Evolutionary conservation across 1,140 invertebrate species (phyloP).

Genomic region (Drosophila auraria): DNA sequence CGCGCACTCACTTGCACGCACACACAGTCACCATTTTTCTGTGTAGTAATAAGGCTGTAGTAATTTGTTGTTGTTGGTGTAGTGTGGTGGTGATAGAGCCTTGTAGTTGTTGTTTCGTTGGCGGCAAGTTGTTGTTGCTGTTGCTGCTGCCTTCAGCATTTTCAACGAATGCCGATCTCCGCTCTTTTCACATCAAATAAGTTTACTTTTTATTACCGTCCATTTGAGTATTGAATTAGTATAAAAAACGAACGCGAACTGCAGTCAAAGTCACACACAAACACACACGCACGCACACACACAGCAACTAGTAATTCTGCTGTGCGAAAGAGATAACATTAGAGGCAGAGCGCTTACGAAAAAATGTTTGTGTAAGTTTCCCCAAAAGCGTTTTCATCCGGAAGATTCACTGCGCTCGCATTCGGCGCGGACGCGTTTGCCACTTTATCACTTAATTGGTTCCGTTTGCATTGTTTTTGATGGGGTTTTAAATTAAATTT

Average conservation of each 20-base stretch:
- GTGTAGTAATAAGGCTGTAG: conserved; percentile 42
- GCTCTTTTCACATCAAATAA: conserved; percentile 40
- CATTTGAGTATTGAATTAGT: conserved; percentile 30
- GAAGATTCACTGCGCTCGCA: conserved; percentile 58
- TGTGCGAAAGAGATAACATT: conserved; percentile 57
- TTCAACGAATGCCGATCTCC: conserved; percentile 28
- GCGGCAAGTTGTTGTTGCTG: conserved; percentile 32
- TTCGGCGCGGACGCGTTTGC: conserved; percentile 30
- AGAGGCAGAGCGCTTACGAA: conserved; percentile 74
- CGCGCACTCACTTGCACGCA: conserved; percentile 46
- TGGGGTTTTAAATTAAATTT: conserved; percentile 42
- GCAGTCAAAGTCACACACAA: conserved; percentile 75
- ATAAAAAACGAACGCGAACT: conserved; percentile 68
- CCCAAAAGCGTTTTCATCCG: conserved; percentile 58
- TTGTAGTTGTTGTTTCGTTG: conserved; percentile 46
- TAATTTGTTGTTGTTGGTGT: conserved; percentile 43
- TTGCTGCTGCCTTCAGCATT: conserved; percentile 23
- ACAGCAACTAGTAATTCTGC: conserved; percentile 81
- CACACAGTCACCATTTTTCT: conserved; percentile 30
- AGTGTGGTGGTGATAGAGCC: conserved; percentile 47
- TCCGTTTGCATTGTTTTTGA: conserved; percentile 44
- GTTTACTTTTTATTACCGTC: conserved; percentile 42
- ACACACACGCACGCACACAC: conserved; percentile 58
- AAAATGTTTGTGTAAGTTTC: conserved; percentile 52
- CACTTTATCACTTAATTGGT: conserved; percentile 37